Conservation (phyloP, 1,140 invertebrate species). For the Apis mellifera region Amel_HAv3.1 CM009936.2:16040501-16041000, state of each 20-base stretch:
- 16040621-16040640: conserved; percentile 28
- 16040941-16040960: too few species aligned
- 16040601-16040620: conserved; percentile 40
- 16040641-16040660: conserved; percentile 26
- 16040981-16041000: too few species aligned
- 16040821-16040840: not conserved
- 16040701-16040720: not conserved
- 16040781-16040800: not conserved
- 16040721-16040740: not conserved
- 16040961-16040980: too few species aligned
- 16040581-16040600: conserved; percentile 20
- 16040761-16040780: not conserved
- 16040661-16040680: not conserved
- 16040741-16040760: not conserved
- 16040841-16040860: not conserved
- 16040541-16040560: not conserved
- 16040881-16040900: too few species aligned
- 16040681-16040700: conserved; percentile 14
- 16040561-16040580: conserved; percentile 35
- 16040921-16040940: too few species aligned
- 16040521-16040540: conserved; percentile 1
- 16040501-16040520: conserved; percentile 40
- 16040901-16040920: too few species aligned
- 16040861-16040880: too few species aligned
- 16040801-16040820: not conserved